A percentile compares a stretch with the other conserved stretches of the same genome.
These are phyloP conservation scores for Mesembrinibis cayennensis DNA, from an alignment of 2,113 vertebrate genomes.

Conservation along the genomic window DNA sequence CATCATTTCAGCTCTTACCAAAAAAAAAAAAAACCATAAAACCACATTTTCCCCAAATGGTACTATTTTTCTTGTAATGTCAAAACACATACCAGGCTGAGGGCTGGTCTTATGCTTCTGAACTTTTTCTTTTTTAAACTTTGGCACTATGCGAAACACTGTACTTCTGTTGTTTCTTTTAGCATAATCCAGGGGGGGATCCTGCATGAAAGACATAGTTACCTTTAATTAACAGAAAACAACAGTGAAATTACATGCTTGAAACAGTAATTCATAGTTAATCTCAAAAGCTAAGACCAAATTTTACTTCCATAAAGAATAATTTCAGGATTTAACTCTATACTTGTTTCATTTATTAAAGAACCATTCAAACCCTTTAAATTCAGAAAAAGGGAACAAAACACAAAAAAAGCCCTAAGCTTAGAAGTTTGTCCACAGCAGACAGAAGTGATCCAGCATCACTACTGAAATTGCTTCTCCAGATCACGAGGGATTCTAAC, in stretches of 20 bases:
- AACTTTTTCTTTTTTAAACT: constrained; percentile 97
- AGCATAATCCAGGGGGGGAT: constrained; percentile 90
- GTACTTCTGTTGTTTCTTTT: constrained; percentile 96
- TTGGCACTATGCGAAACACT: constrained; percentile 97
- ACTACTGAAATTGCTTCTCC: not conserved
- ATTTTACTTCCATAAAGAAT: not conserved
- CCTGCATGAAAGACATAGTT: constrained; percentile 75
- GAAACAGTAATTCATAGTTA: not conserved
- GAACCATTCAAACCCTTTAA: not conserved
- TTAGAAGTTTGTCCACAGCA: not conserved
- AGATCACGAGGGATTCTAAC: not conserved
- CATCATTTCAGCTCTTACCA: not conserved
- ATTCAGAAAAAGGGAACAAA: not conserved
- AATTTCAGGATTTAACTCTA: not conserved
- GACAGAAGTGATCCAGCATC: not conserved
- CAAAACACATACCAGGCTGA: constrained; percentile 88
- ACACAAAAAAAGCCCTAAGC: not conserved
- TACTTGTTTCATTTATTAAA: not conserved
- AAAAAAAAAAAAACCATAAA: not conserved
- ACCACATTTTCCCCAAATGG: not conserved
- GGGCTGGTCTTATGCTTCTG: constrained; percentile 88
- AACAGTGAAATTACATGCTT: not conserved
- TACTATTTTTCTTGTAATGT: not conserved
- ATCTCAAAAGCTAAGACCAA: not conserved
- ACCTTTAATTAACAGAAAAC: not conserved